A percentile compares a stretch with the other conserved stretches of the same genome.
Evolutionary conservation across 2,113 vertebrate genomes (phyloP).

Genomic region (Lophotis ruficrista): DNA sequence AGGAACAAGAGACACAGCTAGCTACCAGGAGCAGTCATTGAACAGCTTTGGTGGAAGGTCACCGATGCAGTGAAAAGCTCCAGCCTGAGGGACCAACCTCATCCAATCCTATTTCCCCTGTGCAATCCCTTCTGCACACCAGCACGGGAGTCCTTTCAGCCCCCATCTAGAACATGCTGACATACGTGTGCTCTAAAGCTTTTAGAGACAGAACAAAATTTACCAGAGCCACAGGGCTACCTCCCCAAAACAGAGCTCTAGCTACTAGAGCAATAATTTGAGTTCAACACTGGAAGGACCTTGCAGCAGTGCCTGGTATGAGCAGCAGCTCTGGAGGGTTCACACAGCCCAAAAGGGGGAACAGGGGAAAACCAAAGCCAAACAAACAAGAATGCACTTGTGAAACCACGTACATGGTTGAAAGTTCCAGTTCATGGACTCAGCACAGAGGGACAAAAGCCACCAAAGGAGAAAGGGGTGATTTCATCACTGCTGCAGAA

Average conservation of each 20-base stretch:
- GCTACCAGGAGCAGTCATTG: background rate
- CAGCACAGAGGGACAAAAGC: slow-evolving; percentile 38
- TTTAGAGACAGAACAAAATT: background rate
- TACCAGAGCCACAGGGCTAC: background rate
- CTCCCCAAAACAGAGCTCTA: background rate
- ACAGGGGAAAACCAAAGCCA: slow-evolving; percentile 13
- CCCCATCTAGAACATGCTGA: background rate
- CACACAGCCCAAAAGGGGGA: background rate
- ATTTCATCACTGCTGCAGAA: slow-evolving; percentile 9
- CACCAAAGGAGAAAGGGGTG: slow-evolving; percentile 3
- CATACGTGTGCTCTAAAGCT: background rate
- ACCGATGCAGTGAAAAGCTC: background rate
- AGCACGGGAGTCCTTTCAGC: background rate
- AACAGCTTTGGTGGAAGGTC: background rate
- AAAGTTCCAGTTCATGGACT: slow-evolving; percentile 18
- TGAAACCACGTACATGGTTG: slow-evolving; percentile 40
- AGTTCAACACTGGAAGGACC: background rate
- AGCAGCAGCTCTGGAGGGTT: background rate
- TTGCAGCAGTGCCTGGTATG: background rate
- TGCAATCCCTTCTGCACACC: background rate
- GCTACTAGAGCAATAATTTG: background rate
- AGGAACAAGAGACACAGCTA: background rate
- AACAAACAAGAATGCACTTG: slow-evolving; percentile 22
- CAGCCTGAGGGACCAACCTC: slow-evolving; percentile 25
- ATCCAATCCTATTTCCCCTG: background rate